Evolutionary conservation across 2,888 invertebrate genomes (phyloP), one percentile per base, ranked within the genome.

Genomic region (Crioceris asparagi): DNA sequence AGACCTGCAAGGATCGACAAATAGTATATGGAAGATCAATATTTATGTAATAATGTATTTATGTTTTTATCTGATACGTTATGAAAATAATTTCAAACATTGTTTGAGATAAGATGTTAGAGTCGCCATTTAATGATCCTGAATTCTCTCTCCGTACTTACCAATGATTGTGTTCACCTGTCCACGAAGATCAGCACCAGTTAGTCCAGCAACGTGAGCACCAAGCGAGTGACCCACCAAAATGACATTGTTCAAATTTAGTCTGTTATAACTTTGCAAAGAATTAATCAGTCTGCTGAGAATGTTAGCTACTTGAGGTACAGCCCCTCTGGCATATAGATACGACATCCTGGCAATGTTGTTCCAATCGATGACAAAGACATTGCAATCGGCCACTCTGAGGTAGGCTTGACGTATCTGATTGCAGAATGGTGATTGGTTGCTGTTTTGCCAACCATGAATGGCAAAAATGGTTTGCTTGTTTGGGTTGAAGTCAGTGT

Each of bases 341-440:
- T 55, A 41, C 32, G 35, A 38, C 12, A 34, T 37, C 2, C n/a
- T 21, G n/a, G 52, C 47, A 18, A 47, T 43, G 8, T 38, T 32
- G 17, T 50, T 46, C 61, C 60, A 62, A 40, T 60, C 59, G 4
- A 58, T 57, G 3, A 60, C 53, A 33, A 62, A 55, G 6, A 61
- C 46, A 35, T 62, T 62, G 10, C 50, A 44, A 39, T 60, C 53
- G 10, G 45, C 34, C 3, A 16, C 36, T 3, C 36, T 27, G 4
- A 58, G 31, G 11, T 54, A 31, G 4, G 59, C 58, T 5, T 38
- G 38, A 30, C 43, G 50, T 7, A 59, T 40, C 1, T 42, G 11
- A 7, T 37, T 39, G 38, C 54, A 54, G 8, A 59, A 39, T 3
- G 39, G 29, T 15, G 57, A 55, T 17, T 42, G 33, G 32, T 49